phyloP scores from a whole-genome alignment of 2,888 invertebrate species.

The Sericinus montela region DNA sequence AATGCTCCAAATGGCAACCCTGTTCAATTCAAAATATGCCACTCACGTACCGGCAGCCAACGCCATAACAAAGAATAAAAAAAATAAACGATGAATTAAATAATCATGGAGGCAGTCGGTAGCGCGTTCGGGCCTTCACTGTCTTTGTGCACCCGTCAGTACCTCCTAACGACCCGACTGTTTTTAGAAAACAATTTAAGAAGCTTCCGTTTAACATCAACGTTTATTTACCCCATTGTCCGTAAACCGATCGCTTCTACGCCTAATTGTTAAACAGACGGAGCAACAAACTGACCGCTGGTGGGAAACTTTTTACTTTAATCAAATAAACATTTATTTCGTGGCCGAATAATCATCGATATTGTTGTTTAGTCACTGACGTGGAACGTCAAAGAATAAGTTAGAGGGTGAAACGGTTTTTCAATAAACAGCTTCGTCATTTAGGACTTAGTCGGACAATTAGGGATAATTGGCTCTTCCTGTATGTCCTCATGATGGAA shows the following conservation, averaged over 20 bases:
- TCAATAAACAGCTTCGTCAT: slow-evolving; percentile 6
- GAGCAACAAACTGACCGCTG: slow-evolving; percentile 24
- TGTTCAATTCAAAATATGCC: slow-evolving; percentile 8
- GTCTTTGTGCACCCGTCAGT: slow-evolving; percentile 29
- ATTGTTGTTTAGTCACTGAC: slow-evolving; percentile 39
- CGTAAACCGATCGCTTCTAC: slow-evolving; percentile 57
- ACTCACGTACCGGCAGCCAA: slow-evolving; percentile 14
- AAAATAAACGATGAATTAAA: slow-evolving; percentile 10
- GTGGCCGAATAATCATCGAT: slow-evolving; percentile 30
- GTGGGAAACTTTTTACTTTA: slow-evolving; percentile 44
- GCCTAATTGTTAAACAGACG: slow-evolving; percentile 55
- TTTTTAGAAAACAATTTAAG: slow-evolving; percentile 75
- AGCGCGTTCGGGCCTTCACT: slow-evolving; percentile 13
- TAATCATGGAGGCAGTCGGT: slow-evolving; percentile 29
- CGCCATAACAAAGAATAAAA: slow-evolving; percentile 5
- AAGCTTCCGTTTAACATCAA: slow-evolving; percentile 65
- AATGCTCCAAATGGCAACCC: slow-evolving; percentile 1
- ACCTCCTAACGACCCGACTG: slow-evolving; percentile 61
- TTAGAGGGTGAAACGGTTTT: not conserved
- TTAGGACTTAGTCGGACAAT: slow-evolving; percentile 2
- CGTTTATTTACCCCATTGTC: slow-evolving; percentile 68
- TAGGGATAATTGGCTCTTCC: slow-evolving; percentile 12
- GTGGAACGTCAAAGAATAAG: slow-evolving; percentile 33
- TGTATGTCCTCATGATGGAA: not conserved
- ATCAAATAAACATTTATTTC: slow-evolving; percentile 67